Conservation (phyloP, 2,888 invertebrate genomes). For the Automeris io region DNA sequence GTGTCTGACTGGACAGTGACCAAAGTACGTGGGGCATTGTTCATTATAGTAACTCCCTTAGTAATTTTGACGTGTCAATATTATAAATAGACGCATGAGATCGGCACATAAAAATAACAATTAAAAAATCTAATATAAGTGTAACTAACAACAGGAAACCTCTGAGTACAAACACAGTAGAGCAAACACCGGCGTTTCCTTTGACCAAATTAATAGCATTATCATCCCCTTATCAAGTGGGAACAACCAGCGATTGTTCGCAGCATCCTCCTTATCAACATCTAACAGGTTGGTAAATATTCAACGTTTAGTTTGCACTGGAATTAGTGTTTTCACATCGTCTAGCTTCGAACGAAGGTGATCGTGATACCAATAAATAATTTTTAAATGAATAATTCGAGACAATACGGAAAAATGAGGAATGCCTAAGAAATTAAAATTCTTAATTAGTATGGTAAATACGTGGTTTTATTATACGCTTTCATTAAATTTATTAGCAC, state of each 20-base stretch:
- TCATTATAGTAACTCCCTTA: too few species aligned
- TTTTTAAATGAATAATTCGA: too few species aligned
- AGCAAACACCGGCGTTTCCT: constrained; percentile 56
- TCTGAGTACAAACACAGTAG: constrained; percentile 42
- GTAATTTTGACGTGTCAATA: too few species aligned
- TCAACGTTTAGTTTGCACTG: constrained; percentile 36
- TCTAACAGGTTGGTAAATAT: constrained; percentile 44
- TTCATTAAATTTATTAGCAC: too few species aligned
- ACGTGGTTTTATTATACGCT: too few species aligned
- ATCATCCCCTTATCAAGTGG: constrained; percentile 47
- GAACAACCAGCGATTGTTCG: constrained; percentile 52
- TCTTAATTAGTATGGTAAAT: too few species aligned
- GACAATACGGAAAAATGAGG: too few species aligned
- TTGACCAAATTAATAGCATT: constrained; percentile 57
- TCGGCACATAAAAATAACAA: not conserved
- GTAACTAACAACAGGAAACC: constrained; percentile 35
- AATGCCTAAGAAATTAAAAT: too few species aligned
- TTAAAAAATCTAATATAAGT: not conserved
- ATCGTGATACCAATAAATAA: too few species aligned
- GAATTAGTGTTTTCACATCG: constrained; percentile 36
- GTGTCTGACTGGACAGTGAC: too few species aligned
- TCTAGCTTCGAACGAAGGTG: constrained; percentile 7
- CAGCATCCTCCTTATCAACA: constrained; percentile 37
- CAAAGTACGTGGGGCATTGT: too few species aligned
- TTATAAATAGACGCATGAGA: too few species aligned